Base-by-base conservation (phyloP, 1,140 invertebrate species). In the Dolichoris vasculosae region DNA sequence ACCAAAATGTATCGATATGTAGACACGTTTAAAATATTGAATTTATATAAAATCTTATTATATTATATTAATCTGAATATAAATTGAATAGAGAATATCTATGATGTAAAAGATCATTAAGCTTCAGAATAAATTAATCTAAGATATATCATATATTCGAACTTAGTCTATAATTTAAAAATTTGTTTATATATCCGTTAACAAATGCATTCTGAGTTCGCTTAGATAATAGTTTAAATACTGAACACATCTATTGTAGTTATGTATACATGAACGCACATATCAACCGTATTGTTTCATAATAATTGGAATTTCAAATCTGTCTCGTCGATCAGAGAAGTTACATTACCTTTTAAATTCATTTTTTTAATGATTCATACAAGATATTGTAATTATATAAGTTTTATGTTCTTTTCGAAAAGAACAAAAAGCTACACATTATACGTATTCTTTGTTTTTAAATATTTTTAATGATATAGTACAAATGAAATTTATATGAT, bases 221-320 rank as follows among this genome's bases (percentile, higher is more conserved):
- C 23, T 43, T 73, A 73, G 4, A 73, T 40, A 13, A 11, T n/a
- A 26, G n/a, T 73, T 43, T 73, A 73, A 73, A 73, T 73, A 73
- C 69, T 43, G 69, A n/a, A 43, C 20, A 73, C 69, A 73, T 73
- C 7, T 69, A 69, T n/a, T 32, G 43, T 43, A 73, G 15, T 32
- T 11, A n/a, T 13, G 11, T 17, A 73, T 43, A 43, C 8, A 43
- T n/a, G 38, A 23, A 71, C 13, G 20, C 4, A 40, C 38, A 23
- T 23, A 17, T 59, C 55, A 59, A 26, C 26, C 55, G 26, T 59
- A 59, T 73, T 43, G 30, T 43, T 43, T 43, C 35, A 40, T 23
- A 73, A 43, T 43, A 43, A 73, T 73, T 20, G 26, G 0, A 15
- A 23, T 69, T 38, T 69, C 15, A 3, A 69, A n/a, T 23, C 64